Evolutionary conservation across 2,797 vertebrate genomes (phyloP).

Genomic region (Sebastes matsubarae): DNA sequence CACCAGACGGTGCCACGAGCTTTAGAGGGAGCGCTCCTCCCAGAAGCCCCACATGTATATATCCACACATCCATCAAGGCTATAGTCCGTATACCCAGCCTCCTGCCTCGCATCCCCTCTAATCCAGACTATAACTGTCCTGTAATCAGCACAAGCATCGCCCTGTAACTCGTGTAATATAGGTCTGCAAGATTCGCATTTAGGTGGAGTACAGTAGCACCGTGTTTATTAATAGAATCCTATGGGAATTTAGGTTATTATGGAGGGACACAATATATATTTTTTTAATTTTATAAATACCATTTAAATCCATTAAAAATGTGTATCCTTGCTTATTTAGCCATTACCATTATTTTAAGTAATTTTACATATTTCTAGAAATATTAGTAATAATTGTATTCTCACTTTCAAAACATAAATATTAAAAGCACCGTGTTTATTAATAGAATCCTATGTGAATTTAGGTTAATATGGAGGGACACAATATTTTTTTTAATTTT

Average conservation of each 20-base stretch:
- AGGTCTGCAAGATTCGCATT: neutral
- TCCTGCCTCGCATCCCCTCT: conserved; percentile 46
- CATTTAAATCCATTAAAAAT: neutral
- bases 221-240: neutral
- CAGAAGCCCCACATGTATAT: conserved; percentile 28
- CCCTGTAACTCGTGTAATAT: conserved; percentile 35
- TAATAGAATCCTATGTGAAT: neutral
- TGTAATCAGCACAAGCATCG: conserved; percentile 59
- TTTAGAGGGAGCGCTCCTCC: conserved; percentile 74
- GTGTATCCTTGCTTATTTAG: neutral
- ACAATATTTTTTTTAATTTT: no score
- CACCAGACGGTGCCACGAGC: conserved; percentile 40
- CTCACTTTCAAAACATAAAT: neutral
- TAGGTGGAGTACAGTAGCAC: neutral
- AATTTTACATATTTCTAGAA: neutral
- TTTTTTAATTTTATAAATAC: no score
- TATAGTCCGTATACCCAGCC: neutral
- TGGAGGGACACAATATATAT: no score
- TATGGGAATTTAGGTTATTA: no score
- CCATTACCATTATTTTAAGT: neutral
- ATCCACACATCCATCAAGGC: conserved; percentile 33
- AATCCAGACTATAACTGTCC: conserved; percentile 42
- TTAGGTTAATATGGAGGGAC: no score
- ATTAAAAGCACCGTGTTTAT: neutral
- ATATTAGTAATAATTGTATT: neutral